Evolutionary conservation across 2,888 invertebrate species (phyloP).

Genomic region (Sphaerophoria rueppellii): DNA sequence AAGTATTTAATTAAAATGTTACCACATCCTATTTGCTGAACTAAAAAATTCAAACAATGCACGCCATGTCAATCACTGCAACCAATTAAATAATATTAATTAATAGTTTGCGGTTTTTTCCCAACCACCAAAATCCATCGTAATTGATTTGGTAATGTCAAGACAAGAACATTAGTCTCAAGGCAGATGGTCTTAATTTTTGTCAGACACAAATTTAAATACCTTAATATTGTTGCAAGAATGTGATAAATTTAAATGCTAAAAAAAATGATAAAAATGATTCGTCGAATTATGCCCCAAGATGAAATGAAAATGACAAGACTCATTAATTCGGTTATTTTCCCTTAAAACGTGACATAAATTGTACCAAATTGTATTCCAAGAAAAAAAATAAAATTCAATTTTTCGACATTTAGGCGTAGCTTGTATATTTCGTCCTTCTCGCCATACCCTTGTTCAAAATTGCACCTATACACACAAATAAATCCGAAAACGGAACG

Average conservation of each 20-base stretch:
- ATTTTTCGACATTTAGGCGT: conserved; percentile 10
- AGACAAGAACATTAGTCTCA: neutral
- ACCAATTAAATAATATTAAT: conserved; percentile 22
- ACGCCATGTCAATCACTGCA: conserved; percentile 10
- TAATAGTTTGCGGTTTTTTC: conserved; percentile 28
- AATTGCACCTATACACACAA: neutral
- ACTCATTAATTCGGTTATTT: conserved; percentile 37
- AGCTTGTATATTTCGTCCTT: neutral
- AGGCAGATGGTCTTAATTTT: neutral
- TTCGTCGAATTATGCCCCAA: neutral
- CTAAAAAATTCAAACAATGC: neutral
- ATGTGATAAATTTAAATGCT: neutral
- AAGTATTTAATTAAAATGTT: no score
- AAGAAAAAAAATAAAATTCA: neutral
- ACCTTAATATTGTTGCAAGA: no score
- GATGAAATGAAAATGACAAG: conserved; percentile 14
- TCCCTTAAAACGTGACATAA: conserved; percentile 36
- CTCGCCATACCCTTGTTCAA: neutral
- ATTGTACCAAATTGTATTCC: neutral
- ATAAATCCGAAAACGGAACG: neutral
- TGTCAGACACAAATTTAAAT: no score
- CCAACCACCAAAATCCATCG: neutral
- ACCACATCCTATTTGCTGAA: no score
- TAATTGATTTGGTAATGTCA: neutral
- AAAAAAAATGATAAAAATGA: neutral